These are phyloP conservation scores for Volucella zonaria DNA, from an alignment of 2,888 invertebrate genomes.

Conservation along the genomic window DNA sequence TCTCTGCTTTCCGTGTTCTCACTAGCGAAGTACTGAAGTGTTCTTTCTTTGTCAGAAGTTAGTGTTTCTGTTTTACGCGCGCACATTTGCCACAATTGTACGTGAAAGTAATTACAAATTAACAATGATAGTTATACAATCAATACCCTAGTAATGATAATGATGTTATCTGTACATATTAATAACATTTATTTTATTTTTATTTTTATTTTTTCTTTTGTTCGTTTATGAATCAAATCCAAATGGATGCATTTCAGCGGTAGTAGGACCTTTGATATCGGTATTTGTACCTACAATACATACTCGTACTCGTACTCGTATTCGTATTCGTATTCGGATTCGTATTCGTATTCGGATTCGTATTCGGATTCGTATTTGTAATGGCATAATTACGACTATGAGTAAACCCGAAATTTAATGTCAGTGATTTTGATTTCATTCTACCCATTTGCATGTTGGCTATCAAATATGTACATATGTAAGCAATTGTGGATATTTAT, in stretches of 20 bases:
- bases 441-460: too few relatives aligned
- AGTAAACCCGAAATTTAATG: too few relatives aligned
- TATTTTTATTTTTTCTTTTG: too few relatives aligned
- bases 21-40: slow-evolving; percentile 15
- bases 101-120: slow-evolving; percentile 51
- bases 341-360: too few relatives aligned
- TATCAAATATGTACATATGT: not conserved
- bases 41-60: slow-evolving; percentile 35
- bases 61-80: slow-evolving; percentile 33
- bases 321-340: too few relatives aligned
- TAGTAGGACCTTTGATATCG: not conserved
- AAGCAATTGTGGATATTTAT: not conserved
- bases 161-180: slow-evolving; percentile 13
- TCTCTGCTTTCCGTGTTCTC: slow-evolving; percentile 35
- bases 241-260: slow-evolving; percentile 27
- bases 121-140: slow-evolving; percentile 46
- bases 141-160: slow-evolving; percentile 48
- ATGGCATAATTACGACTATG: too few relatives aligned
- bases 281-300: slow-evolving; percentile 5
- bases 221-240: not conserved
- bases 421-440: too few relatives aligned
- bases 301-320: too few relatives aligned
- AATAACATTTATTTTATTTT: slow-evolving; percentile 14
- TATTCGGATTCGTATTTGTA: too few relatives aligned
- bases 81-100: slow-evolving; percentile 37